Evolutionary conservation across 1,140 invertebrate genomes (phyloP).

Genomic region (Paralvinella palmiformis): DNA sequence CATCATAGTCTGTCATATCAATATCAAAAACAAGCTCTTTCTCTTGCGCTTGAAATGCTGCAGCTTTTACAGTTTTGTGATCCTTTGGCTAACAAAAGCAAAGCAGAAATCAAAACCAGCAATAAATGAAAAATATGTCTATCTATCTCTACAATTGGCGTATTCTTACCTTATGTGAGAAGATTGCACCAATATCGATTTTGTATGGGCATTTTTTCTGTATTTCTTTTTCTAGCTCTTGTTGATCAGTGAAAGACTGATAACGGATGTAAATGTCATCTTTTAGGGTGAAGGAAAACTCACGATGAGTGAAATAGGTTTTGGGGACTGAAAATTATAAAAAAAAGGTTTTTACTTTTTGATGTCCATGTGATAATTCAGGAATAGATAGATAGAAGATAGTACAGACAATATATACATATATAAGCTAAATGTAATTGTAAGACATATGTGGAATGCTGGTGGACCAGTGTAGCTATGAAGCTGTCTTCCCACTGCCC

Average conservation of each 20-base stretch:
- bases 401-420: too few species aligned
- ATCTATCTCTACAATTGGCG: background rate
- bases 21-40: constrained; percentile 99
- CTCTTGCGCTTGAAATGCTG: constrained; percentile 53
- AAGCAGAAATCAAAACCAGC: background rate
- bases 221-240: constrained; percentile 76
- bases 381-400: too few species aligned
- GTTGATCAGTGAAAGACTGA: constrained; percentile 73
- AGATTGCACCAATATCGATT: constrained; percentile 95
- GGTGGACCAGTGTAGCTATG: too few species aligned
- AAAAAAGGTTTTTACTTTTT: too few species aligned
- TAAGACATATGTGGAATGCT: too few species aligned
- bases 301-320: constrained; percentile 70
- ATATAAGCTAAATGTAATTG: too few species aligned
- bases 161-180: constrained; percentile 62
- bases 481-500: too few species aligned
- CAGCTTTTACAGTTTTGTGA: constrained; percentile 55
- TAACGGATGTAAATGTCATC: constrained; percentile 93
- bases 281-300: constrained; percentile 91
- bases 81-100: constrained; percentile 56
- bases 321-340: constrained; percentile 55
- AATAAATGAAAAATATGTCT: constrained; percentile 6
- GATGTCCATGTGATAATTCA: too few species aligned
- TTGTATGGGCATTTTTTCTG: constrained; percentile 76
- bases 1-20: constrained; percentile 99